These are phyloP conservation scores for Chlamydotis undulata DNA, from an alignment of 2,113 vertebrate genomes.

Conservation along the genomic window DNA sequence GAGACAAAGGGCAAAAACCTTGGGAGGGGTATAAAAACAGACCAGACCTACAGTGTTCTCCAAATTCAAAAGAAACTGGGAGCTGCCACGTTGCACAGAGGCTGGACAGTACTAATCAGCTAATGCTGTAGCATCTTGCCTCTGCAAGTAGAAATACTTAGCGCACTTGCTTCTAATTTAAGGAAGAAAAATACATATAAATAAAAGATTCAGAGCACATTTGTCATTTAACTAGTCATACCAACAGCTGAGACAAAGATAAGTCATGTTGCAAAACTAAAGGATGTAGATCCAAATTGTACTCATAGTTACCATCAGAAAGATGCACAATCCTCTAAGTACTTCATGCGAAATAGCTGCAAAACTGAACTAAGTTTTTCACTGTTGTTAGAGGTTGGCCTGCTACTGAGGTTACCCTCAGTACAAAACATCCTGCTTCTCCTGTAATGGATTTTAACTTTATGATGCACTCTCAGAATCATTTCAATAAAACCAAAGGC, in stretches of 20 bases:
- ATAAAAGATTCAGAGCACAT: not conserved
- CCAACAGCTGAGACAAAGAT: not conserved
- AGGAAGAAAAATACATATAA: not conserved
- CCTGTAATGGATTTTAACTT: constrained; percentile 31
- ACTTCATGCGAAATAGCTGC: not conserved
- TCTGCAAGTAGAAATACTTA: not conserved
- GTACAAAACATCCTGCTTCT: not conserved
- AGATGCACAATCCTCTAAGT: not conserved
- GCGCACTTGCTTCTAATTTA: not conserved
- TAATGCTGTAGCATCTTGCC: not conserved
- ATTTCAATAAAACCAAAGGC: constrained; percentile 38
- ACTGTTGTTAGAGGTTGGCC: not conserved
- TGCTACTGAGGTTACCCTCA: not conserved
- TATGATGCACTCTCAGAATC: constrained; percentile 25
- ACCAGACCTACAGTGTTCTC: not conserved
- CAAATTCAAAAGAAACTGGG: not conserved
- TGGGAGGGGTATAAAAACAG: not conserved
- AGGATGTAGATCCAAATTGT: not conserved
- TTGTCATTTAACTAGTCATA: not conserved
- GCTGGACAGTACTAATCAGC: not conserved
- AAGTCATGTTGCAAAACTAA: not conserved
- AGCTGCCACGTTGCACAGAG: not conserved
- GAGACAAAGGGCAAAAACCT: not conserved
- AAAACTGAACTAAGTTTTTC: not conserved
- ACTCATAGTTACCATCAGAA: not conserved